These are phyloP conservation scores for Pseudomyrmex flavicornis DNA, from an alignment of 1,140 invertebrate species.

Conservation along the genomic window DNA sequence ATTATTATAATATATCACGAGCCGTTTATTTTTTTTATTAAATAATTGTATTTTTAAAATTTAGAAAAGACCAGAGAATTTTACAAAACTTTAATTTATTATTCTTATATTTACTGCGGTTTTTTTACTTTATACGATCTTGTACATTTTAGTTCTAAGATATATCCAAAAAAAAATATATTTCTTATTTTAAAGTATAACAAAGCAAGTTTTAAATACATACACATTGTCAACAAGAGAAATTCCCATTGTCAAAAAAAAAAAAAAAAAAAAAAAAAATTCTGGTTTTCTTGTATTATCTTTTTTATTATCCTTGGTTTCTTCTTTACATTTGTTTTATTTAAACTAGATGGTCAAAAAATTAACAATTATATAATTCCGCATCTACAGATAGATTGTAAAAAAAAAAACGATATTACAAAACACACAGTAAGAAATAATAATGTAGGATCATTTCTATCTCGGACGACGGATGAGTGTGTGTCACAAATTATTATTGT, in stretches of 20 bases:
- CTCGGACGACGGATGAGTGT: constrained; percentile 23
- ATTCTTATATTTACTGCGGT: neutral
- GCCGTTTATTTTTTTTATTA: neutral
- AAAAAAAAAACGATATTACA: no score
- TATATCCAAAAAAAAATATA: constrained; percentile 11
- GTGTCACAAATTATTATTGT: neutral
- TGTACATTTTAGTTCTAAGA: constrained; percentile 45
- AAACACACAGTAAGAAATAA: no score
- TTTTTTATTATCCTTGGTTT: neutral
- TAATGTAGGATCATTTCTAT: constrained; percentile 44
- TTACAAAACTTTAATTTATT: constrained; percentile 39
- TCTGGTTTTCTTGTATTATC: neutral
- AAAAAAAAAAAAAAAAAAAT: no score
- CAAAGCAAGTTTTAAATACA: neutral
- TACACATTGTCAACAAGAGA: neutral
- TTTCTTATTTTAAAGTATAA: constrained; percentile 23
- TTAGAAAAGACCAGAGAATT: neutral
- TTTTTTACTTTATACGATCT: neutral
- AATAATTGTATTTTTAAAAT: constrained; percentile 1
- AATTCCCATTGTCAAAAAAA: neutral
- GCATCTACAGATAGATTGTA: no score
- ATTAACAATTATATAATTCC: no score
- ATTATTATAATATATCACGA: neutral
- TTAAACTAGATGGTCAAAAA: neutral
- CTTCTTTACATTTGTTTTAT: neutral